Evolutionary conservation across 2,888 invertebrate species (phyloP).

Genomic region (Acanthosepion lycidas): DNA sequence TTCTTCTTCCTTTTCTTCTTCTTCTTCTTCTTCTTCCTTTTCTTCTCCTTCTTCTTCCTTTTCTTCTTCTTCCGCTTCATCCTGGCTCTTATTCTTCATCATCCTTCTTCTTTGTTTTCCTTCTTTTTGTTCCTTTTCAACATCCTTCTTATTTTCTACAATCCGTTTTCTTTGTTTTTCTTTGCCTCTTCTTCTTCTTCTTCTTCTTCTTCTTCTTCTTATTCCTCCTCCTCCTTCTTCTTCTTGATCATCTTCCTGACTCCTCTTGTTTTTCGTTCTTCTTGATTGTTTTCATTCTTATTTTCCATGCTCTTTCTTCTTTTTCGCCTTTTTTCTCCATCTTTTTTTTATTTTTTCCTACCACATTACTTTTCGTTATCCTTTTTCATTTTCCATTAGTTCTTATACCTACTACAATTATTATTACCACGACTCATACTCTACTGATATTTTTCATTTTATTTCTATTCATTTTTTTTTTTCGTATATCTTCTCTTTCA

Average conservation of each 20-base stretch:
- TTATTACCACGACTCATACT: neutral
- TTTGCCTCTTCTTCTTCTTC: neutral
- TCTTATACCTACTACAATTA: neutral
- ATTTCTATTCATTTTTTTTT: too few species aligned
- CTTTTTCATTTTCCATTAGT: neutral
- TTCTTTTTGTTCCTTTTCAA: too few species aligned
- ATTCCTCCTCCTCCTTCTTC: fast-evolving
- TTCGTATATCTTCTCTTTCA: neutral
- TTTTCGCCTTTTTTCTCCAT: neutral
- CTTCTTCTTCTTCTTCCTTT: neutral
- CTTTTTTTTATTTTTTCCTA: neutral
- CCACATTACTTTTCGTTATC: neutral
- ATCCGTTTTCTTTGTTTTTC: too few species aligned
- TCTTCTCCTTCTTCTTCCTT: neutral
- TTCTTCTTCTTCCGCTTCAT: neutral
- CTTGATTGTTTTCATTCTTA: neutral
- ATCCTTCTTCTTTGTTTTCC: neutral
- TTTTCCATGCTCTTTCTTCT: neutral
- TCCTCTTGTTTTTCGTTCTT: neutral
- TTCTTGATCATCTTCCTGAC: neutral
- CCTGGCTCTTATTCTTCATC: neutral
- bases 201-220: neutral
- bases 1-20: neutral
- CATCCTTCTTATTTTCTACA: neutral
- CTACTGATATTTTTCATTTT: neutral